Evolutionary conservation across 2,888 invertebrate genomes (phyloP), one percentile per base, ranked within the genome.

Genomic region (Hermodice carunculata): DNA sequence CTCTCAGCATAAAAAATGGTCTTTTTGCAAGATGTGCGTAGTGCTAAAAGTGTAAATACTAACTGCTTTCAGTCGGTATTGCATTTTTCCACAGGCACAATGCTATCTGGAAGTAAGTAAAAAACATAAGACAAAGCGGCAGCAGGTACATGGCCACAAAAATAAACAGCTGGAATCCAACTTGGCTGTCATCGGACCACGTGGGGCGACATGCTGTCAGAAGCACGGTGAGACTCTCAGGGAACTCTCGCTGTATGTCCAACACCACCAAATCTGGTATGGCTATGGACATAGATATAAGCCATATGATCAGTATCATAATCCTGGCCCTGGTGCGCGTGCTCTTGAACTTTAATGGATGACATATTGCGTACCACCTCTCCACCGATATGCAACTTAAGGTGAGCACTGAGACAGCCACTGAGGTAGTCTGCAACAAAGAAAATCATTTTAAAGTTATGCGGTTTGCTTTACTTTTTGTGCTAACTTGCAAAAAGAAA

Each of bases 361-460:
- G 93, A 86, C 95, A 95, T 84, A 96, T 95, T 75, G 96, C 96
- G 87, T 95, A 94, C 94, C 95, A 96, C 76, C 96, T 91, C 86
- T 96, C 96, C 78, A 95, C 90, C 1, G 95, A 94, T 86, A 96
- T 96, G 88, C 93, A 94, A n/a, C 94, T 94, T 77, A 96, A 88
- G 6, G 96, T 96, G 80, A 96, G 87, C 49, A 96, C 93, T 2
- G 95, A 95, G 71, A 96, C 96, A 28, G 93, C 92, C 72, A 96
- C 94, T 0, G 95, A 94, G 17, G 95, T 62, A 14, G 52, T 62
- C 70, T 70, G 65, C 14, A 40, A 64, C 22, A 44, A 29, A 58
- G 4, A 49, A 24, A 49, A 49, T 8, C 6, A 46, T n/a, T 8
- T n/a, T 8, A 46, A 46, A 19, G 22, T 46, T 8, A 17, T 37